Conservation (phyloP, 2,113 vertebrate species). For the Clarias gariepinus region DNA sequence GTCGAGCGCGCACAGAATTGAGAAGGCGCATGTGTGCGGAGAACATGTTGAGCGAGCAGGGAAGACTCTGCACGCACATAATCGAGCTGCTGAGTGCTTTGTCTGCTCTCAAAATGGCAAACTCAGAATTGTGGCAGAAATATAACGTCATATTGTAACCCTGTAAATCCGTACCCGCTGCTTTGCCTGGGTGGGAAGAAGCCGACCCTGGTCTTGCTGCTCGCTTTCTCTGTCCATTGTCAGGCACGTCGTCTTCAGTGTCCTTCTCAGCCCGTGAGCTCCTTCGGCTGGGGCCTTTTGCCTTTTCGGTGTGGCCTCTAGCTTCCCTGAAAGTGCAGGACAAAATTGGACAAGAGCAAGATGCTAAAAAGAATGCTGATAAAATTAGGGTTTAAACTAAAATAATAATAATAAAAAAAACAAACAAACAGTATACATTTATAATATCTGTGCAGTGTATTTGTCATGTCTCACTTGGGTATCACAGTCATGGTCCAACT, state of each 20-base stretch:
- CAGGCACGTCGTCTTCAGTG: conserved; percentile 80
- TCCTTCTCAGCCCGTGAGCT: conserved; percentile 93
- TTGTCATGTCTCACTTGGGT: conserved; percentile 19
- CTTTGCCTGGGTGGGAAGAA: conserved; percentile 53
- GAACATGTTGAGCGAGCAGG: no score
- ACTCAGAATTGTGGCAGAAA: no score
- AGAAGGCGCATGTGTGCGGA: no score
- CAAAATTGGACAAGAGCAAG: conserved; percentile 39
- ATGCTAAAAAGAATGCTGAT: not conserved
- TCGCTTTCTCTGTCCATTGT: conserved; percentile 90
- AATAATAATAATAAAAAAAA: no score
- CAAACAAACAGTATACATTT: not conserved
- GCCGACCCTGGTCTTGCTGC: conserved; percentile 83
- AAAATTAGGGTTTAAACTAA: not conserved
- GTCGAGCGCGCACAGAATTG: no score
- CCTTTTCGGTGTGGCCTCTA: conserved; percentile 87
- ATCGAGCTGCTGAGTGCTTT: no score
- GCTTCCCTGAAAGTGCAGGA: conserved; percentile 71
- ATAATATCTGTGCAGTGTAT: conserved; percentile 1
- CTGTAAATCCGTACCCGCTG: not conserved
- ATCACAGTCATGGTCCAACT: conserved; percentile 32
- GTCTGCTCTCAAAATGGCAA: no score
- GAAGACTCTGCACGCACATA: no score
- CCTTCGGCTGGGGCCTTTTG: conserved; percentile 89
- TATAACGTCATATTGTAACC: no score